Evolutionary conservation across 1,140 invertebrate species (phyloP), one percentile per base, ranked within the genome.

Genomic region (Rhynchophorus ferrugineus): DNA sequence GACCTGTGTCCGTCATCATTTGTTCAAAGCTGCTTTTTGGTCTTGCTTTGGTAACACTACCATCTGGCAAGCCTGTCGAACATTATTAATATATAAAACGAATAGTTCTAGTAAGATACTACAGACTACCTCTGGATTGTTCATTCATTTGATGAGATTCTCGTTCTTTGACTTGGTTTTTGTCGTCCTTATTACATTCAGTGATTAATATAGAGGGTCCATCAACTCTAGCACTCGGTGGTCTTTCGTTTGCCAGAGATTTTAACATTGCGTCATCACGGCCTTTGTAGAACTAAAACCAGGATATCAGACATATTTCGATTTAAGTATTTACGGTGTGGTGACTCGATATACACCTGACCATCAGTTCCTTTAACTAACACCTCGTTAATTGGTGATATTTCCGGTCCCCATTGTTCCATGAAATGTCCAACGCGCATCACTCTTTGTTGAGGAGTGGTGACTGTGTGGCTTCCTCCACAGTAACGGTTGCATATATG

Each of bases 401-500:
- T 72, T 60, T 81, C 74, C 1, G 78, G 76, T 2, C 77, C 77
- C 76, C 77, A 81, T 56, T 80, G 75, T 47, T 72, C 73, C 7
- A 77, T 61, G 59, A 79, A 82, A 63, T 82, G 77, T 1, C 72
- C 78, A n/a, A 74, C 57, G 11, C 77, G 69, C 13, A 74, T 73
- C 2, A 81, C 75, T 50, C 80, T 75, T 57, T 85, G 83, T 29
- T 78, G 75, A 3, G 82, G 74, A 9, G 79, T 84, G 24, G 80
- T 80, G 0, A 77, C 67, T 3, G 84, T 86, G 62, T 87, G 83
- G 44, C 78, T 80, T 11, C 84, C 84, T 13, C 84, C 84, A 39
- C 81, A 83, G 61, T 86, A 85, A 2, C 84, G 78, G 54, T 81
- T 82, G 38, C 79, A 80, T 5, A 82, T 66, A 58, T 83, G 75